Percentiles rank a stretch among this genome's conserved stretches.
Evolutionary conservation across 2,888 invertebrate species (phyloP).

Genomic region (Oegoconia quadripuncta): DNA sequence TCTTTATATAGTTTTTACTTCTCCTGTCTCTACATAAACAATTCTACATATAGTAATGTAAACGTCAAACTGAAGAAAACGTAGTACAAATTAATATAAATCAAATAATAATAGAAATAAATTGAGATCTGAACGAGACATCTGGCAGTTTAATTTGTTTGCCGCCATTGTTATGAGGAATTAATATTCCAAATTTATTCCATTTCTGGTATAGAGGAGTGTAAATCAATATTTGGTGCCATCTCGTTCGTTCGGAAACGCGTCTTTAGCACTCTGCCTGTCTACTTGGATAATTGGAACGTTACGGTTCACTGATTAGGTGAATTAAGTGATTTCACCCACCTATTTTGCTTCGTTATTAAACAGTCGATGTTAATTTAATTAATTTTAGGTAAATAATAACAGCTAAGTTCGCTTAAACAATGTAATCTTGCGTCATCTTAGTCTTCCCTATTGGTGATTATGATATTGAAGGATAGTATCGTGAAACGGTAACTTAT

Average conservation of each 20-base stretch:
- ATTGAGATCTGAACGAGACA: constrained; percentile 62
- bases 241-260: constrained; percentile 42
- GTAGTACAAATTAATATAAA: constrained; percentile 51
- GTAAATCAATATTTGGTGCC: constrained; percentile 71
- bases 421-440: too few species aligned
- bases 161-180: constrained; percentile 73
- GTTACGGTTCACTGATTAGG: constrained; percentile 44
- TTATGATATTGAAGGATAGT: too few species aligned
- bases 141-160: constrained; percentile 77
- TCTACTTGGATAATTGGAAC: constrained; percentile 45
- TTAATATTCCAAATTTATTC: constrained; percentile 80
- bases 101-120: constrained; percentile 54
- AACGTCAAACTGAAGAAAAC: constrained; percentile 17
- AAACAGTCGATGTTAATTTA: not conserved
- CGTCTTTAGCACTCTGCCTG: constrained; percentile 35
- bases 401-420: constrained; percentile 4
- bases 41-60: too few species aligned
- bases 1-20: too few species aligned
- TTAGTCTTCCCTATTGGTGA: too few species aligned
- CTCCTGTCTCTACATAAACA: too few species aligned
- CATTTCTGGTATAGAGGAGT: constrained; percentile 70
- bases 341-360: constrained; percentile 1
- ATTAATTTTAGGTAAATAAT: not conserved
- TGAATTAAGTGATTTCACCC: constrained; percentile 19
- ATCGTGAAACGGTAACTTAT: too few species aligned